A percentile compares a stretch with the other conserved stretches of the same genome.
phyloP scores from a whole-genome alignment of 2,113 vertebrate genomes.

The Chloebia gouldiae region DNA sequence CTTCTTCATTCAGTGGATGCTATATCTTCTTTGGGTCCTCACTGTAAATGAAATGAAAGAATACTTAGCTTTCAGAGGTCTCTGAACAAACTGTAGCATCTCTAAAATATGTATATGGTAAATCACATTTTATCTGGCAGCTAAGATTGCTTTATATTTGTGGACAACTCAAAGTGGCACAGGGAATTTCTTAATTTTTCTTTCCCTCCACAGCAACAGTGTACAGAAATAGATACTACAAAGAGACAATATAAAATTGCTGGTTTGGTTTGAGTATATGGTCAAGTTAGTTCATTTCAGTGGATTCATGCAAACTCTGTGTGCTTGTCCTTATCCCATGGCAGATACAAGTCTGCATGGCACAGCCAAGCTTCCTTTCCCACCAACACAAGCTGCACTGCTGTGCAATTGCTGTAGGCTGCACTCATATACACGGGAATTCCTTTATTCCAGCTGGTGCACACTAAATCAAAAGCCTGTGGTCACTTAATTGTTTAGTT shows the following conservation, averaged over 20 bases:
- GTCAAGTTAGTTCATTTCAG: neutral
- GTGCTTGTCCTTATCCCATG: neutral
- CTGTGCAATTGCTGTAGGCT: neutral
- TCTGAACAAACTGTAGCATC: neutral
- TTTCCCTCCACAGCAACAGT: neutral
- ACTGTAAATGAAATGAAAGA: constrained; percentile 26
- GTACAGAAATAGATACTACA: neutral
- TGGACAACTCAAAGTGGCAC: neutral
- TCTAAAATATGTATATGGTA: neutral
- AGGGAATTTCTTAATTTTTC: neutral
- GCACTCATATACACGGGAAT: neutral
- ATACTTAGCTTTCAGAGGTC: neutral
- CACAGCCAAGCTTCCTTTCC: neutral
- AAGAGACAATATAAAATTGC: neutral
- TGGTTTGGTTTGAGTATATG: neutral
- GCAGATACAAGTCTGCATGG: neutral
- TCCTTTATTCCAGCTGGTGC: neutral
- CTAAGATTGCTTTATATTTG: neutral
- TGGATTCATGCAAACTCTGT: neutral
- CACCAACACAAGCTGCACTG: neutral
- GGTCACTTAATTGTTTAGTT: neutral
- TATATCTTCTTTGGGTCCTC: neutral
- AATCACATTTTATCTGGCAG: neutral
- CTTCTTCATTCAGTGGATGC: neutral
- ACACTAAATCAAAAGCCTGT: neutral